These are phyloP conservation scores for Drosophila orosa DNA, from an alignment of 1,140 invertebrate species.

Conservation along the genomic window DNA sequence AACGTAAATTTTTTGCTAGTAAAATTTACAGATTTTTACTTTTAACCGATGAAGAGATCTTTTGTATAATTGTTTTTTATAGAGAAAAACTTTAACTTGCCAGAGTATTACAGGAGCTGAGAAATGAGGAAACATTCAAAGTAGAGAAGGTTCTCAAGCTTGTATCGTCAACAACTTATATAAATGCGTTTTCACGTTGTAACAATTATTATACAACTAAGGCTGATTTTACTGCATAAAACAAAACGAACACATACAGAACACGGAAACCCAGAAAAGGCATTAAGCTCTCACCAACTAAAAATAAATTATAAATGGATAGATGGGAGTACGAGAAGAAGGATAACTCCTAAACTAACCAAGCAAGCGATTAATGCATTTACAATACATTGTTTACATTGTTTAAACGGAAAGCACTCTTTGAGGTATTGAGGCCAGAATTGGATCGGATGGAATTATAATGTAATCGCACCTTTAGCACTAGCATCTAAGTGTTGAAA, in stretches of 20 bases:
- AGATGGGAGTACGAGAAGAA: conserved; percentile 6
- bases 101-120: conserved; percentile 53
- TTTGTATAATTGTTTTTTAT: conserved; percentile 78
- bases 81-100: conserved; percentile 71
- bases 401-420: conserved; percentile 40
- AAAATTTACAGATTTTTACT: conserved; percentile 82
- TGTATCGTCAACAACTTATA: conserved; percentile 52
- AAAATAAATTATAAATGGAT: conserved; percentile 24
- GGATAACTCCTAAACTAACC: conserved; percentile 26
- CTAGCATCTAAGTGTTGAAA: conserved; percentile 79
- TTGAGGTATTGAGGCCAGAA: conserved; percentile 46
- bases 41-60: conserved; percentile 54
- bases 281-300: conserved; percentile 17
- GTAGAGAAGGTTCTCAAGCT: conserved; percentile 62
- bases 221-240: conserved; percentile 78
- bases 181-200: conserved; percentile 57
- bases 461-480: conserved; percentile 68
- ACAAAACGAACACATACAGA: conserved; percentile 15
- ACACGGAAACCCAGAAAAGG: conserved; percentile 23
- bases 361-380: conserved; percentile 58
- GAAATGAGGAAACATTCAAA: conserved; percentile 2
- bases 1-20: conserved; percentile 75
- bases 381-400: conserved; percentile 47
- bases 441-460: conserved; percentile 38
- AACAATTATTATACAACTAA: conserved; percentile 81